Base-by-base conservation (phyloP, 2,113 vertebrate genomes). In the Bothrops jararaca region DNA sequence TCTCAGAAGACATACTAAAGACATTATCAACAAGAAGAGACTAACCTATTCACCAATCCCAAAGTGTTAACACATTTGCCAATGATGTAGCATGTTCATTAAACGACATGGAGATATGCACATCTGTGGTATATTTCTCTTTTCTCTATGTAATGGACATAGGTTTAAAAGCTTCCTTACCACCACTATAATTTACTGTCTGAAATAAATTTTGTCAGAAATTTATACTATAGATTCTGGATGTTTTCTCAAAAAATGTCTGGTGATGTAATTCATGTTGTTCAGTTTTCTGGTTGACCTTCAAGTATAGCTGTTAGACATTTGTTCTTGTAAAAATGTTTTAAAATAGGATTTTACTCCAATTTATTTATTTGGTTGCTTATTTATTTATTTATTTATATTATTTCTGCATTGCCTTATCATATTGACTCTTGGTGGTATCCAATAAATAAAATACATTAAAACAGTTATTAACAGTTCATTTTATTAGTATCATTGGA, bases 21-120 rank as follows among this genome's bases (percentile, higher is more conserved):
- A 90, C 45, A 86, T 93, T 90, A 64, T 90, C 92, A 90, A 90
- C 92, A 93, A 93, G 92, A 80, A 93, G 48, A 90, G n/a, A 86
- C 22, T 90, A 90, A 90, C 80, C 80, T 86, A 93, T 90, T 34
- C 80, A 53, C 45, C 50, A 45, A 34, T 90, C 80, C 57, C 88
- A 42, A 64, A 89, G 34, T 48, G 64, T 93, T 50, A 48, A 57
- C 64, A 39, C 45, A 42, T 57, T 90, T 48, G 26, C 86, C 92
- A 90, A 64, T 45, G 54, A 92, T 60, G 80, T 80, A 90, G 48
- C 45, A 42, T 85, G 53, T 57, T 90, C 86, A 48, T 57, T 13
- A 48, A 90, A 10, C 8, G 7, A 18, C n/a, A 26, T 29, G n/a
- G 74, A 90, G 13, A 53, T n/a, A 52, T 20, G 22, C 42, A 60